These are phyloP conservation scores for Diarsia mendica DNA, from an alignment of 2,888 invertebrate species.

Conservation along the genomic window DNA sequence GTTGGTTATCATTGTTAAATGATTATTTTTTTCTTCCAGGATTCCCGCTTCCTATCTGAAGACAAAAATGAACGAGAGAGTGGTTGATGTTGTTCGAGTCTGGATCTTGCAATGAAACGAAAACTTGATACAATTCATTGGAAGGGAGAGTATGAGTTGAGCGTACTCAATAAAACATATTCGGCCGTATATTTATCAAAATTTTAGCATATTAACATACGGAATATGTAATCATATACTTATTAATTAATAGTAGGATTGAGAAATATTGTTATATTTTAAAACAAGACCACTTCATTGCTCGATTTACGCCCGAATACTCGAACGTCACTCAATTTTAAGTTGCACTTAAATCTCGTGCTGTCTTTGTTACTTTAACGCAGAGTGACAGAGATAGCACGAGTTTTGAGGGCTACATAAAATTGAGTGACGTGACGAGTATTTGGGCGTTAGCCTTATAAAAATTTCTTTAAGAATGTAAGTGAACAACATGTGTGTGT, in stretches of 20 bases:
- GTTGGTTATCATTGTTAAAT: not conserved
- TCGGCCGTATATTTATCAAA: slow-evolving; percentile 49
- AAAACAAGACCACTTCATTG: slow-evolving; percentile 30
- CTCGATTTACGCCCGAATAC: too few relatives aligned
- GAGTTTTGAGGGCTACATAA: too few relatives aligned
- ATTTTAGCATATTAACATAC: slow-evolving; percentile 17
- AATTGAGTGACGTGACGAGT: too few relatives aligned
- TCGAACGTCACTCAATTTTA: too few relatives aligned
- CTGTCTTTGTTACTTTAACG: too few relatives aligned
- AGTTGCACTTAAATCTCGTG: too few relatives aligned
- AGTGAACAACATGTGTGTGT: not conserved
- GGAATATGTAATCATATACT: slow-evolving; percentile 11
- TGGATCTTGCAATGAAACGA: slow-evolving; percentile 44
- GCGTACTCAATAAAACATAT: slow-evolving; percentile 27
- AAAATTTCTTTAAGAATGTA: not conserved
- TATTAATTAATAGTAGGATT: slow-evolving; percentile 13
- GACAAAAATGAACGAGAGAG: slow-evolving; percentile 59
- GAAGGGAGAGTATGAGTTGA: slow-evolving; percentile 22
- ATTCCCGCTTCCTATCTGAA: slow-evolving; percentile 62
- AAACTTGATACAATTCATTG: slow-evolving; percentile 34
- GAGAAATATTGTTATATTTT: slow-evolving; percentile 11
- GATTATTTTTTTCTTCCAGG: slow-evolving; percentile 62
- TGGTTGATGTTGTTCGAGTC: slow-evolving; percentile 46
- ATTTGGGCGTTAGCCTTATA: slow-evolving; percentile 46
- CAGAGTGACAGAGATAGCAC: too few relatives aligned